These are phyloP conservation scores for Ctenicera cuprea DNA, from an alignment of 2,888 invertebrate species.

Conservation along the genomic window DNA sequence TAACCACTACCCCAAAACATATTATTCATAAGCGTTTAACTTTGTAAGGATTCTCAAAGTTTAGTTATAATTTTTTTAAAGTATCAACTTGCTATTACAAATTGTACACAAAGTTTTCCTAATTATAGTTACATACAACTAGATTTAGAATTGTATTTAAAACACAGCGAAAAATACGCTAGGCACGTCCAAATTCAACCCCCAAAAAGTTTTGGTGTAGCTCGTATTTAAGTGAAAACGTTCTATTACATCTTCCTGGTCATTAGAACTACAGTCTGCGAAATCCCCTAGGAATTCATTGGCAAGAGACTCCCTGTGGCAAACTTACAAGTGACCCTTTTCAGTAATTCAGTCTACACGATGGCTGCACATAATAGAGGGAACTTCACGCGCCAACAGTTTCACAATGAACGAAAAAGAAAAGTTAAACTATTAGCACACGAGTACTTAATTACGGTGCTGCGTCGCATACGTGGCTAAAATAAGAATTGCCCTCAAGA, in stretches of 20 bases:
- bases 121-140: no score
- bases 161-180: neutral
- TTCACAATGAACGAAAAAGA: slow-evolving; percentile 34
- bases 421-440: slow-evolving; percentile 37
- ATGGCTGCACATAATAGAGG: slow-evolving; percentile 35
- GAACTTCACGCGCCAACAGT: slow-evolving; percentile 35
- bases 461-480: slow-evolving; percentile 17
- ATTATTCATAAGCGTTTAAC: neutral
- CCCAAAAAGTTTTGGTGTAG: neutral
- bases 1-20: slow-evolving; percentile 25
- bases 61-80: no score
- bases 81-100: no score
- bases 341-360: slow-evolving; percentile 29
- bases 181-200: neutral
- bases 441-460: slow-evolving; percentile 31
- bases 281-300: slow-evolving; percentile 35
- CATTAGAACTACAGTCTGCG: slow-evolving; percentile 32
- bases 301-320: slow-evolving; percentile 30
- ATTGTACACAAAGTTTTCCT: no score
- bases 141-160: no score
- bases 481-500: slow-evolving; percentile 13
- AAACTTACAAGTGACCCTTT: slow-evolving; percentile 35
- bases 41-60: no score
- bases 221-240: slow-evolving; percentile 17
- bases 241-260: slow-evolving; percentile 29